Conservation (phyloP, 1,140 invertebrate genomes). For the Hesperophylax magnus region DNA sequence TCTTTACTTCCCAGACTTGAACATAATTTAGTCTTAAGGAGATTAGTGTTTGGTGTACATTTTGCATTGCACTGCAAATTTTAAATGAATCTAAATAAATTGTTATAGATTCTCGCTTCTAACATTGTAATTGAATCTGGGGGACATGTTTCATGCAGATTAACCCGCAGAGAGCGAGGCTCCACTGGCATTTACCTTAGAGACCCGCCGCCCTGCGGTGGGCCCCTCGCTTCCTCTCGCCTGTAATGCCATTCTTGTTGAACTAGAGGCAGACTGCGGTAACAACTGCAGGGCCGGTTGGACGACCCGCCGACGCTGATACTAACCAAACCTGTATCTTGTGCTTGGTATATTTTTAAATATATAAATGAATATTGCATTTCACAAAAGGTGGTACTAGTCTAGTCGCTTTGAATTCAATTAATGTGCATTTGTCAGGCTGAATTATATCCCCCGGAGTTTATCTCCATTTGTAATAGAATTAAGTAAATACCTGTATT, state of each 20-base stretch:
- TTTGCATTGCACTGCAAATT: constrained; percentile 30
- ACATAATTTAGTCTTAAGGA: constrained; percentile 13
- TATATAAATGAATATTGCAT: background rate
- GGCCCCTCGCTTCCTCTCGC: background rate
- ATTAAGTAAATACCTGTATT: constrained; percentile 51
- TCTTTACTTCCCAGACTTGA: background rate
- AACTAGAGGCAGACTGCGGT: too few species aligned
- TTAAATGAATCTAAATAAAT: background rate
- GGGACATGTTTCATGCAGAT: constrained; percentile 33
- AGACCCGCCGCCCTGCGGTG: too few species aligned
- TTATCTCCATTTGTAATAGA: constrained; percentile 49
- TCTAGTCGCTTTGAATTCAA: background rate
- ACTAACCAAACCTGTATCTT: background rate
- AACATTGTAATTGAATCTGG: constrained; percentile 19
- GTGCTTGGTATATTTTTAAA: background rate
- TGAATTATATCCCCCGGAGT: constrained; percentile 27
- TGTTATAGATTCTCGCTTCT: constrained; percentile 32
- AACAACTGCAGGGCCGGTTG: too few species aligned
- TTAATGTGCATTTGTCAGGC: constrained; percentile 10
- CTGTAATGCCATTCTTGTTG: too few species aligned
- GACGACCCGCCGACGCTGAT: too few species aligned
- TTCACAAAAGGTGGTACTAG: background rate
- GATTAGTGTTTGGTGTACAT: constrained; percentile 27
- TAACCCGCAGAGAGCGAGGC: background rate
- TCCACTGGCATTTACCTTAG: too few species aligned